Conservation (phyloP, 2,113 vertebrate species). For the Mugil cephalus region DNA sequence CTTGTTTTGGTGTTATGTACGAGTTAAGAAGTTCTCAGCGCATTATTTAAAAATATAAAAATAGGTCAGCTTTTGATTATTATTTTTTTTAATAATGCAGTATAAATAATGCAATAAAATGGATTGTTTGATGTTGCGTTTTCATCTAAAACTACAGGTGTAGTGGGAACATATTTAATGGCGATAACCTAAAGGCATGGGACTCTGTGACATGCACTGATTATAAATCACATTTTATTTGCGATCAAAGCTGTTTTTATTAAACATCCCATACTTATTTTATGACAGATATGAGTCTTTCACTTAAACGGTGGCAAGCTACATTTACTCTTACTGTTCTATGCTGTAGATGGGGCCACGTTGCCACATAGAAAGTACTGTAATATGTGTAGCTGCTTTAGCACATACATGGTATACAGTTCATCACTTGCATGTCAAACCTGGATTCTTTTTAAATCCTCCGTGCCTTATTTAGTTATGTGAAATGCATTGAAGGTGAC, state of each 20-base stretch:
- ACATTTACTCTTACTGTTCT: no score
- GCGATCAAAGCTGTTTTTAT: background rate
- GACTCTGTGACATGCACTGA: background rate
- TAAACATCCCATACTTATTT: no score
- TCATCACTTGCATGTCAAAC: background rate
- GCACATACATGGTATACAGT: background rate
- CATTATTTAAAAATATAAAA: no score
- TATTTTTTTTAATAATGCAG: background rate
- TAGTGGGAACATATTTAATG: background rate
- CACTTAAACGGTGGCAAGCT: no score
- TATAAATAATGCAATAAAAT: background rate
- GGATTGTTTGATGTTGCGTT: slow-evolving; percentile 4
- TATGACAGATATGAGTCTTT: no score
- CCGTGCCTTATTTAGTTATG: background rate
- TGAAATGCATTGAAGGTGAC: slow-evolving; percentile 16
- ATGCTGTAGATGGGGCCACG: background rate
- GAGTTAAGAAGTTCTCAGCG: background rate
- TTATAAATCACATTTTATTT: background rate
- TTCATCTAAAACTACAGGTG: accelerated
- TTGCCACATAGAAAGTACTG: background rate
- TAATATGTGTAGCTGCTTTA: background rate
- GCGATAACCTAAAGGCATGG: background rate
- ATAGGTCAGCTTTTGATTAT: background rate
- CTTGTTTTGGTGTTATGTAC: background rate
- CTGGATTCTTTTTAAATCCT: background rate